A percentile compares a stretch with the other conserved stretches of the same genome.
phyloP scores from a whole-genome alignment of 2,888 invertebrate genomes.

The Microdon myrmicae region DNA sequence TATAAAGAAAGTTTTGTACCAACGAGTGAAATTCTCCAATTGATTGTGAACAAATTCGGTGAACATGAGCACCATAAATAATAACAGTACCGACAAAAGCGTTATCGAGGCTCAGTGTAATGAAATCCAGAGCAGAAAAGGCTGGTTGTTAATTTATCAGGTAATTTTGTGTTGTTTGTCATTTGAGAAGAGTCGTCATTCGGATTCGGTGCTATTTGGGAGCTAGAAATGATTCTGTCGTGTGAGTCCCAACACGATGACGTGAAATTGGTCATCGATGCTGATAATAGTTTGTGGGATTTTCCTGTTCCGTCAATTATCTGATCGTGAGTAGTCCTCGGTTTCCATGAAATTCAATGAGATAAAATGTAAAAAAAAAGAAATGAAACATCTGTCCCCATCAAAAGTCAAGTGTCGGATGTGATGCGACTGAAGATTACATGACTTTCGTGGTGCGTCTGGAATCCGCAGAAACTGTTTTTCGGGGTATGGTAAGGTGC shows the following conservation, averaged over 20 bases:
- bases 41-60: constrained; percentile 28
- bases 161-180: too few relatives aligned
- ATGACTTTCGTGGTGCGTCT: too few relatives aligned
- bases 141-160: constrained; percentile 79
- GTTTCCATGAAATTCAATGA: neutral
- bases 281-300: too few relatives aligned
- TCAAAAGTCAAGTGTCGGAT: too few relatives aligned
- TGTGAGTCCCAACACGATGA: too few relatives aligned
- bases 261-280: neutral
- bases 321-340: constrained; percentile 6
- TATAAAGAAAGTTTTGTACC: constrained; percentile 5
- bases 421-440: too few relatives aligned
- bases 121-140: constrained; percentile 75
- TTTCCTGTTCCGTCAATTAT: too few relatives aligned
- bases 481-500: too few relatives aligned
- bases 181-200: neutral
- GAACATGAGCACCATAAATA: constrained; percentile 42
- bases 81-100: constrained; percentile 47
- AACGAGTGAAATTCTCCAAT: constrained; percentile 18
- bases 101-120: constrained; percentile 79
- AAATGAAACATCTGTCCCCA: constrained; percentile 19
- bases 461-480: too few relatives aligned
- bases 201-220: neutral
- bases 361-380: constrained; percentile 3
- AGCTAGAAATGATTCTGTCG: too few relatives aligned